Percentiles rank a stretch among this genome's conserved stretches.
Evolutionary conservation across 2,888 invertebrate genomes (phyloP).

Genomic region (Spicauda simplicius): DNA sequence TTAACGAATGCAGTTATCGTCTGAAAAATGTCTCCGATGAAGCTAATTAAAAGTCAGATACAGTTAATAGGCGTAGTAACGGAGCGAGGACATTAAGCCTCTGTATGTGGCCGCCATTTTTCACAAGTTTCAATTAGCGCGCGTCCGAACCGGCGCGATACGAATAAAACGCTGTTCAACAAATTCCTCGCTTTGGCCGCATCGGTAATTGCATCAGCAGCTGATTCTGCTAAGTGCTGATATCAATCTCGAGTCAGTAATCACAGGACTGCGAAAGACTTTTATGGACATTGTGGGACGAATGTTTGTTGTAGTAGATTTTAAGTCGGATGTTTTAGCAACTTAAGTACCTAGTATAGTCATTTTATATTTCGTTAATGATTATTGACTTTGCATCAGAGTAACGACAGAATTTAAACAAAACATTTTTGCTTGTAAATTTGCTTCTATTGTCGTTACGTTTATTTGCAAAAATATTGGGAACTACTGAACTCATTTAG

Average conservation of each 20-base stretch:
- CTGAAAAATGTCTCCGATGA: conserved; percentile 30
- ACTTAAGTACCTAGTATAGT: no score
- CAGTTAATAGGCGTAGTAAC: conserved; percentile 30
- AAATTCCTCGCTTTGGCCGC: conserved; percentile 50
- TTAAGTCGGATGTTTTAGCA: background rate
- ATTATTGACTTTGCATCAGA: no score
- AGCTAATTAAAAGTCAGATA: conserved; percentile 28
- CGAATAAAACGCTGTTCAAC: conserved; percentile 38
- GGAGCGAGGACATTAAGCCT: conserved; percentile 46
- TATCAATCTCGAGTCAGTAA: conserved; percentile 64
- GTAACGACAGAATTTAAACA: no score
- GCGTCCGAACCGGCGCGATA: conserved; percentile 33
- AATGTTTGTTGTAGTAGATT: conserved; percentile 2
- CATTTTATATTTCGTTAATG: no score
- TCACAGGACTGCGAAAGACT: conserved; percentile 51
- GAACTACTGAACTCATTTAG: no score
- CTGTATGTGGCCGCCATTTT: conserved; percentile 71
- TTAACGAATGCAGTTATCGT: conserved; percentile 11
- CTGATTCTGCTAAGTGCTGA: conserved; percentile 66
- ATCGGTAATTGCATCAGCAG: conserved; percentile 73
- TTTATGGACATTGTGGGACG: conserved; percentile 26
- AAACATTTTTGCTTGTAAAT: no score
- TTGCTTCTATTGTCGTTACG: no score
- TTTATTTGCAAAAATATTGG: no score
- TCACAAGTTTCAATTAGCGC: conserved; percentile 69